Evolutionary conservation across 2,797 vertebrate species (phyloP).

Genomic region (Danionella dracula): DNA sequence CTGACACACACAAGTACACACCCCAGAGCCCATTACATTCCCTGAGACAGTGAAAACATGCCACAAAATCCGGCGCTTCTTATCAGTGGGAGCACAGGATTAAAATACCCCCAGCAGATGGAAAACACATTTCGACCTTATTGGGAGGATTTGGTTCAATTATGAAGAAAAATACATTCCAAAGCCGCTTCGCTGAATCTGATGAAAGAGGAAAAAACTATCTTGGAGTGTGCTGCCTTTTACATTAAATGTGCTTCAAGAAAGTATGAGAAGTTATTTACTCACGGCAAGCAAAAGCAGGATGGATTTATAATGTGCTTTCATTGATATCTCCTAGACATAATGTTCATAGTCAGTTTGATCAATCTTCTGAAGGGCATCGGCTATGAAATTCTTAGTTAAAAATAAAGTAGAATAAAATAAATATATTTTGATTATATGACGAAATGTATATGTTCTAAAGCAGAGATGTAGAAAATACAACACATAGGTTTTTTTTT

Average conservation of each 20-base stretch:
- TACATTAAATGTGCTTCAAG: background rate
- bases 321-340: too few species aligned
- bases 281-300: too few species aligned
- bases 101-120: conserved; percentile 56
- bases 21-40: conserved; percentile 61
- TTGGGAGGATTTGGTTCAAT: conserved; percentile 66
- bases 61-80: conserved; percentile 57
- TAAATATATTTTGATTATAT: too few species aligned
- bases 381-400: too few species aligned
- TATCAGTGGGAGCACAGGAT: conserved; percentile 41
- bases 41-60: conserved; percentile 67
- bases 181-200: conserved; percentile 46
- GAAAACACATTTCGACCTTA: conserved; percentile 58
- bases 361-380: too few species aligned
- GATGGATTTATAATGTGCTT: too few species aligned
- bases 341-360: too few species aligned
- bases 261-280: too few species aligned
- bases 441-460: too few species aligned
- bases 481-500: too few species aligned
- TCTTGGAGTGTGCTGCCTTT: conserved; percentile 30
- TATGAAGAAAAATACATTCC: conserved; percentile 69
- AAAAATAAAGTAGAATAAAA: too few species aligned
- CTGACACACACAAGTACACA: background rate
- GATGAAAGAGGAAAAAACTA: conserved; percentile 50
- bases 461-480: too few species aligned